Conservation (phyloP, 1,140 invertebrate species). For the Drosophila persimilis region DNA sequence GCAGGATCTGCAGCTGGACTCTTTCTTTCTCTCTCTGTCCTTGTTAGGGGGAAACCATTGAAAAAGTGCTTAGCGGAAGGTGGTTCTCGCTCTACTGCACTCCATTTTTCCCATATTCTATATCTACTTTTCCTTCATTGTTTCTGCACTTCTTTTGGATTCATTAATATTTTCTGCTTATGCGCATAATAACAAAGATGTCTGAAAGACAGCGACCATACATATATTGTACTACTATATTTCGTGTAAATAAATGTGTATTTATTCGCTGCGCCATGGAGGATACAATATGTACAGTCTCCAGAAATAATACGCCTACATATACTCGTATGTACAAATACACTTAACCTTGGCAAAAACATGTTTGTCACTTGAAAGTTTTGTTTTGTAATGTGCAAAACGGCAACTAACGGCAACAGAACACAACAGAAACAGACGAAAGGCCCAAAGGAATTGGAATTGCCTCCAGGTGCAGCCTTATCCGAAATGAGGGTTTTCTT, state of each 20-base stretch:
- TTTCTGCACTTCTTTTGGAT: conserved; percentile 3
- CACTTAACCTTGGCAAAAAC: conserved; percentile 36
- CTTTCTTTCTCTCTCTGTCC: background rate
- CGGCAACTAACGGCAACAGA: background rate
- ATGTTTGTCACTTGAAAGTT: conserved; percentile 56
- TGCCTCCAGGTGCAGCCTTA: no score
- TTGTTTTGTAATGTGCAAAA: conserved; percentile 24
- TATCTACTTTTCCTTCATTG: no score
- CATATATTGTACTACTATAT: conserved; percentile 4
- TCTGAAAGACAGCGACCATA: conserved; percentile 30
- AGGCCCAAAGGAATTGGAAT: no score
- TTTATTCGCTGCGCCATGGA: background rate
- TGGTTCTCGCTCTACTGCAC: no score
- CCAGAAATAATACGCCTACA: background rate
- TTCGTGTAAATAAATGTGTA: conserved; percentile 2
- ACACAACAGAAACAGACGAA: background rate
- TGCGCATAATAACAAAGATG: conserved; percentile 59
- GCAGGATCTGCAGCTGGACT: conserved; percentile 9
- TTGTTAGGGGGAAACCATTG: no score
- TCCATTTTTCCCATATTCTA: conserved; percentile 1
- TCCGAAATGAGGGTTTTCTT: no score
- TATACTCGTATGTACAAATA: background rate
- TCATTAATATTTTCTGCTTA: conserved; percentile 73
- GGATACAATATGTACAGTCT: background rate
- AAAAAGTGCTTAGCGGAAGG: no score